Evolutionary conservation across 2,113 vertebrate genomes (phyloP).

Genomic region (Thamnophis sirtalis): DNA sequence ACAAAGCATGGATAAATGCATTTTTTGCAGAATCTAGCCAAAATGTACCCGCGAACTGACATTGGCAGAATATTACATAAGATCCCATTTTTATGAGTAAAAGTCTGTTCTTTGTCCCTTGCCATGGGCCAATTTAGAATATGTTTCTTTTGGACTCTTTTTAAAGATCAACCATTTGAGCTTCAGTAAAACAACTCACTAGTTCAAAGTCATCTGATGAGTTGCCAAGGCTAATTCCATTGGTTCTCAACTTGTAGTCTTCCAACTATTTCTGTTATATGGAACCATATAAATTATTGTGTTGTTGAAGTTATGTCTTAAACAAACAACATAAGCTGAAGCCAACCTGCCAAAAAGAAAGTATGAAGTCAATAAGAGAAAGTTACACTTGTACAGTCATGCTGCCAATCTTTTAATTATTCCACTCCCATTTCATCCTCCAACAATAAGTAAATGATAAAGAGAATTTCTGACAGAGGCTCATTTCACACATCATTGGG

Average conservation of each 20-base stretch:
- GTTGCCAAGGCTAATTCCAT: too few relatives aligned
- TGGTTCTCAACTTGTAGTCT: neutral
- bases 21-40: neutral
- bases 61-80: neutral
- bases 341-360: slow-evolving; percentile 1
- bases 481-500: slow-evolving; percentile 35
- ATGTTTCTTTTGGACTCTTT: neutral
- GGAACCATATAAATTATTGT: slow-evolving; percentile 17
- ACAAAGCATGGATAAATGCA: neutral
- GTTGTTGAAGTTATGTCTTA: slow-evolving; percentile 21
- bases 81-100: neutral
- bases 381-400: slow-evolving; percentile 30
- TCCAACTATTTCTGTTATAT: neutral
- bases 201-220: too few relatives aligned
- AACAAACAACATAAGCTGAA: slow-evolving; percentile 25
- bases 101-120: neutral
- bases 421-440: neutral
- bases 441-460: neutral
- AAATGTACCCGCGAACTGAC: neutral
- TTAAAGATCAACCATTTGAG: neutral
- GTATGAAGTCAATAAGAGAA: slow-evolving; percentile 3
- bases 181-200: neutral
- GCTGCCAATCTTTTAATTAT: slow-evolving; percentile 32
- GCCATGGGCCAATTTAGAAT: neutral
- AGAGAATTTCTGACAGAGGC: slow-evolving; percentile 24